A percentile compares a stretch with the other conserved stretches of the same genome.
phyloP scores from a whole-genome alignment of 2,888 invertebrate genomes.

The Ferrisia virgata region DNA sequence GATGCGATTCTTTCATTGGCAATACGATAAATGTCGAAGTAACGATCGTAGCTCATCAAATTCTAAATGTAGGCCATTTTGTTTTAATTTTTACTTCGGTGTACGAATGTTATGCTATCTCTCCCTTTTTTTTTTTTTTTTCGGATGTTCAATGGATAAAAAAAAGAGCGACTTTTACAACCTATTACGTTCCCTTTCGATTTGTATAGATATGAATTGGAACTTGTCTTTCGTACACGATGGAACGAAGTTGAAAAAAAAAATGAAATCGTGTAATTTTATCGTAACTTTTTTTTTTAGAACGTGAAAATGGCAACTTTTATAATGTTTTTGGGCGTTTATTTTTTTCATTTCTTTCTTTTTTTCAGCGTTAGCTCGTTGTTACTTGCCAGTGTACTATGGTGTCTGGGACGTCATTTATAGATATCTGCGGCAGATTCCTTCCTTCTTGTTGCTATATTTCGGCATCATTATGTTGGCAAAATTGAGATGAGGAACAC shows the following conservation, averaged over 20 bases:
- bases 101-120: no score
- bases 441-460: neutral
- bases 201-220: no score
- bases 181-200: no score
- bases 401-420: neutral
- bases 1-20: no score
- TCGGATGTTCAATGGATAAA: no score
- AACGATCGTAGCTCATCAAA: no score
- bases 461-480: neutral
- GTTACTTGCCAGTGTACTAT: neutral
- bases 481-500: neutral
- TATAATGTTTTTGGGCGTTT: neutral
- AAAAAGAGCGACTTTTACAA: no score
- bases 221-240: neutral
- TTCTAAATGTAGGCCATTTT: no score
- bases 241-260: neutral
- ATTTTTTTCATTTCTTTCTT: neutral
- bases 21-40: no score
- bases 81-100: no score
- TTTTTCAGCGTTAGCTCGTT: neutral
- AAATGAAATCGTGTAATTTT: neutral
- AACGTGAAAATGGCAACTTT: slow-evolving; percentile 2
- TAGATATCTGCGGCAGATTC: neutral
- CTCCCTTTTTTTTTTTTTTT: no score
- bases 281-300: neutral